A percentile compares a stretch with the other conserved stretches of the same genome.
Conservation (phyloP, 2,888 invertebrate genomes). For the Lottia scabra region DNA sequence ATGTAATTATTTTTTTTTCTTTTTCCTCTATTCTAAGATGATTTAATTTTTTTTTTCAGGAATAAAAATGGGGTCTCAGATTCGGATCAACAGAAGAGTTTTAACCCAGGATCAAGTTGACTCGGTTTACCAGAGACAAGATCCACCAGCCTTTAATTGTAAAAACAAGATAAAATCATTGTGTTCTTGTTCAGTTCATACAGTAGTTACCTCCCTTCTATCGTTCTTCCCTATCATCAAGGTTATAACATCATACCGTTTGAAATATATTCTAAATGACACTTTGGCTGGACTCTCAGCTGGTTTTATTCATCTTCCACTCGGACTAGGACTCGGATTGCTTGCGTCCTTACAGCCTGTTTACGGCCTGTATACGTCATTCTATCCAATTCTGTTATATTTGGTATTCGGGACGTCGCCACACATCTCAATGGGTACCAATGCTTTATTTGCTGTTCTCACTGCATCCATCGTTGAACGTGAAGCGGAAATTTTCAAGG, state of each 20-base stretch:
- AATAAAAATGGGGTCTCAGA: too few species aligned
- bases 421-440: constrained; percentile 57
- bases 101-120: constrained; percentile 9
- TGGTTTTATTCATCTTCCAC: constrained; percentile 62
- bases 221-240: constrained; percentile 13
- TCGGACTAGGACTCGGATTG: constrained; percentile 58
- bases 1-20: too few species aligned
- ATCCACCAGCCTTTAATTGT: not conserved
- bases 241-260: constrained; percentile 12
- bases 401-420: constrained; percentile 55
- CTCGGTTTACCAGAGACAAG: not conserved
- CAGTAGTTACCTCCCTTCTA: constrained; percentile 4
- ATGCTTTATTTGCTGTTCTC: constrained; percentile 57
- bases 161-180: not conserved
- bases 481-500: constrained; percentile 24
- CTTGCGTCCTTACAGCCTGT: constrained; percentile 53
- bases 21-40: too few species aligned
- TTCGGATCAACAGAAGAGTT: constrained; percentile 3
- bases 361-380: constrained; percentile 54
- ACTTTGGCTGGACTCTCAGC: constrained; percentile 54
- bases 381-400: constrained; percentile 57
- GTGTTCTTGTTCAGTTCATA: constrained; percentile 11
- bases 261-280: constrained; percentile 41
- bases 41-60: too few species aligned
- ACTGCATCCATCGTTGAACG: constrained; percentile 46